phyloP scores from a whole-genome alignment of 2,888 invertebrate species.

The Heteromyza rotundicornis region DNA sequence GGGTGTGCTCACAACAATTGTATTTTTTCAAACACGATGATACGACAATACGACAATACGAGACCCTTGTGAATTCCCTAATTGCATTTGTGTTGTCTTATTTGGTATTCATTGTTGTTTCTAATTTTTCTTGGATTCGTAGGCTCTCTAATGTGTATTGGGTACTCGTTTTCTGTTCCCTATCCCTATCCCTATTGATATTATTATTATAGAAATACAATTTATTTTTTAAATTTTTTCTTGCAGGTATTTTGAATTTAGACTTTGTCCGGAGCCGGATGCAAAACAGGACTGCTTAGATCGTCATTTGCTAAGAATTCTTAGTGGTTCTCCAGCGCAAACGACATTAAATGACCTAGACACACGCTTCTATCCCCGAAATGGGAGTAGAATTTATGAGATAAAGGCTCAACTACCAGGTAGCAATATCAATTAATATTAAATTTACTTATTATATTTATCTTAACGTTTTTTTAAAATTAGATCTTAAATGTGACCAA shows the following conservation, averaged over 20 bases:
- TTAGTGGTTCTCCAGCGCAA: constrained; percentile 59
- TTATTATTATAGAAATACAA: too few species aligned
- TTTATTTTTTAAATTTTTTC: constrained; percentile 16
- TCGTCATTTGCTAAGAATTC: constrained; percentile 70
- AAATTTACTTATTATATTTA: not conserved
- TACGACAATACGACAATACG: too few species aligned
- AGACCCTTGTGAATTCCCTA: too few species aligned
- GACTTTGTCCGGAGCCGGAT: constrained; percentile 76
- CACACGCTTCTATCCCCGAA: constrained; percentile 74
- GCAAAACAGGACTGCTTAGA: constrained; percentile 81
- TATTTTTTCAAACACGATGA: too few species aligned
- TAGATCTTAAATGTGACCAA: constrained; percentile 74
- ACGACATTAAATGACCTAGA: constrained; percentile 64
- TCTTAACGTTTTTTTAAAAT: not conserved
- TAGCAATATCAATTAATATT: constrained; percentile 29
- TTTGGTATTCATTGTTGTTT: too few species aligned
- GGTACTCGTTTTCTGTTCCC: too few species aligned
- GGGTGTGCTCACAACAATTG: too few species aligned
- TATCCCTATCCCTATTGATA: too few species aligned
- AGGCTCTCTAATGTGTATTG: too few species aligned
- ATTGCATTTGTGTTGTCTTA: too few species aligned
- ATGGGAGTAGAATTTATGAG: constrained; percentile 81
- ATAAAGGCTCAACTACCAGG: constrained; percentile 71
- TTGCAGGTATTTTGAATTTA: constrained; percentile 78
- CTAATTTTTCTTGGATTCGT: too few species aligned